These are phyloP conservation scores for Mormyrus iriodes DNA, from an alignment of 2,113 vertebrate species.

Conservation along the genomic window DNA sequence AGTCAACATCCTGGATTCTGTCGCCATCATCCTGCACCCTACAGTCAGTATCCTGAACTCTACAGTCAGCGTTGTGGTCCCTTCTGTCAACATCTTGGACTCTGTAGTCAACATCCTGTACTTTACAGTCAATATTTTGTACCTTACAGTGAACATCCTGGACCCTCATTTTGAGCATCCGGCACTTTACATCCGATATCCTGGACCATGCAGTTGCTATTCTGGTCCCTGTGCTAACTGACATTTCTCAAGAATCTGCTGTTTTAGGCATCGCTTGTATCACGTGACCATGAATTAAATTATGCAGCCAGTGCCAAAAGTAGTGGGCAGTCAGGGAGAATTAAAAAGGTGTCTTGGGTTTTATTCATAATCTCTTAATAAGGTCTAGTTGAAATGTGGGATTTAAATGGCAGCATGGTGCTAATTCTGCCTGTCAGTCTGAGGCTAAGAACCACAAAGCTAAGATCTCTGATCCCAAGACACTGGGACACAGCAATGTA, in stretches of 20 bases:
- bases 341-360: background rate
- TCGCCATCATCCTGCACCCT: background rate
- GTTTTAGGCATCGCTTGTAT: background rate
- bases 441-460: background rate
- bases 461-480: background rate
- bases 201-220: background rate
- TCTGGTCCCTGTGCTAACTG: background rate
- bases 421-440: background rate
- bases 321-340: background rate
- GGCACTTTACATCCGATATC: background rate
- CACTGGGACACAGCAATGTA: too few species aligned
- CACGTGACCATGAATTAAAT: background rate
- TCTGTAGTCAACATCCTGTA: background rate
- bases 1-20: background rate
- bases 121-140: background rate
- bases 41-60: background rate
- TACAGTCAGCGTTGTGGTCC: background rate
- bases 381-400: background rate
- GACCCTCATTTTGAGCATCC: background rate
- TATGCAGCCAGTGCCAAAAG: background rate
- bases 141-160: background rate
- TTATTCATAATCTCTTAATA: slow-evolving; percentile 2
- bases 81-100: background rate
- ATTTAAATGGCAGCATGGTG: background rate
- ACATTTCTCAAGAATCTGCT: background rate